phyloP scores from a whole-genome alignment of 2,113 vertebrate species.

The Muscicapa adusta region DNA sequence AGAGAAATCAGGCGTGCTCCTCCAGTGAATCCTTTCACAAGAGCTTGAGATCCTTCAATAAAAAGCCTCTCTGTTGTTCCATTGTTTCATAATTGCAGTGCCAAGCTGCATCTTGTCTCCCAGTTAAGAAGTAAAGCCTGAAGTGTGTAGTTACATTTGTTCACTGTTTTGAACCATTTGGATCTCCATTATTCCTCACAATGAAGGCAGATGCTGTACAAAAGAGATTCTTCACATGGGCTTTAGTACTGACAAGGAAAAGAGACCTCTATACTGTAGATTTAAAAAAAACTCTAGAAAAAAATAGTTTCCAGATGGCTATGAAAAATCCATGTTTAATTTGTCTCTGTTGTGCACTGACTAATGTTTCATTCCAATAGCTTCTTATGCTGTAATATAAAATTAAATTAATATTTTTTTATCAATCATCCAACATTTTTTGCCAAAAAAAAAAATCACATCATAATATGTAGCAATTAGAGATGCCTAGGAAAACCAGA shows the following conservation, averaged over 20 bases:
- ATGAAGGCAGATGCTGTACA: neutral
- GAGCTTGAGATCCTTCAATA: neutral
- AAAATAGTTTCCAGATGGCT: neutral
- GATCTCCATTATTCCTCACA: conserved; percentile 8
- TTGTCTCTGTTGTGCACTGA: neutral
- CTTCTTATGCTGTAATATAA: neutral
- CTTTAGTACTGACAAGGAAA: neutral
- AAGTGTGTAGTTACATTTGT: neutral
- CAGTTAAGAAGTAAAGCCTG: neutral
- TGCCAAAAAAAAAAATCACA: neutral
- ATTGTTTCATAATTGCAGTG: neutral
- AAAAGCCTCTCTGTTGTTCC: neutral
- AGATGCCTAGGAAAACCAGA: neutral
- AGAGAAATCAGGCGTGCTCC: neutral
- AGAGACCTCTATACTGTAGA: neutral
- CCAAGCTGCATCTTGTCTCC: neutral
- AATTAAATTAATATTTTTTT: neutral
- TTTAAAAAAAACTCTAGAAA: neutral
- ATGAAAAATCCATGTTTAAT: neutral
- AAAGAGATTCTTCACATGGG: neutral
- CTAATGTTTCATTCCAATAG: neutral
- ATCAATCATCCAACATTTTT: neutral
- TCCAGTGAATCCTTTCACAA: neutral
- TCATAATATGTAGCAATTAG: neutral
- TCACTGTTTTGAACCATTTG: neutral